Percentiles rank a stretch among this genome's conserved stretches.
Evolutionary conservation across 2,888 invertebrate species (phyloP).

Genomic region (Andrena chrysosceles): DNA sequence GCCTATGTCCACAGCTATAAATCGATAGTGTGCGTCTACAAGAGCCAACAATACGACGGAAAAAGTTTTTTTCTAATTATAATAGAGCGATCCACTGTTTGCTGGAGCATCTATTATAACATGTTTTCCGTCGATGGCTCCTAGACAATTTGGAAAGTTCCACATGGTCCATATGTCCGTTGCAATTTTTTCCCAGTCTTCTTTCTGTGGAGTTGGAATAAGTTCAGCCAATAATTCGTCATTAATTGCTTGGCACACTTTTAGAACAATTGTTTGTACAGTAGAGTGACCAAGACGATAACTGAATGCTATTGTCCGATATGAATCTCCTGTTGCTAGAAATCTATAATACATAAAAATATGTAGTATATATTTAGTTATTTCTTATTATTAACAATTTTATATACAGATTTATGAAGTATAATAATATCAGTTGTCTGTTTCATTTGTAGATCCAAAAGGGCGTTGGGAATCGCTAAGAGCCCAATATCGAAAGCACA

Average conservation of each 20-base stretch:
- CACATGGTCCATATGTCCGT: neutral
- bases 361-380: neutral
- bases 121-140: neutral
- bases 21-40: neutral
- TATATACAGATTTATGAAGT: neutral
- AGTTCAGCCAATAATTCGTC: neutral
- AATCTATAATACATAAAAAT: conserved; percentile 1
- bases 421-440: neutral
- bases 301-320: neutral
- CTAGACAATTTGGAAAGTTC: neutral
- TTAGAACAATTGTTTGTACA: neutral
- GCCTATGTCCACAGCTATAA: neutral
- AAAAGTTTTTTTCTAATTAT: neutral
- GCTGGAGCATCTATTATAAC: neutral
- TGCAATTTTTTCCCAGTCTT: neutral
- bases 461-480: neutral
- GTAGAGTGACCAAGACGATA: neutral
- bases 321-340: neutral
- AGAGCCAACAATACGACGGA: neutral
- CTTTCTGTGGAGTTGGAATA: neutral
- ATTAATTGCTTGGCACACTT: neutral
- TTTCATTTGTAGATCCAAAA: neutral
- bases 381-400: neutral
- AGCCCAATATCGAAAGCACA: neutral
- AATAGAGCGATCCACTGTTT: neutral